Evolutionary conservation across 1,140 invertebrate species (phyloP), one percentile per base, ranked within the genome.

Genomic region (Danaus plexippus): DNA sequence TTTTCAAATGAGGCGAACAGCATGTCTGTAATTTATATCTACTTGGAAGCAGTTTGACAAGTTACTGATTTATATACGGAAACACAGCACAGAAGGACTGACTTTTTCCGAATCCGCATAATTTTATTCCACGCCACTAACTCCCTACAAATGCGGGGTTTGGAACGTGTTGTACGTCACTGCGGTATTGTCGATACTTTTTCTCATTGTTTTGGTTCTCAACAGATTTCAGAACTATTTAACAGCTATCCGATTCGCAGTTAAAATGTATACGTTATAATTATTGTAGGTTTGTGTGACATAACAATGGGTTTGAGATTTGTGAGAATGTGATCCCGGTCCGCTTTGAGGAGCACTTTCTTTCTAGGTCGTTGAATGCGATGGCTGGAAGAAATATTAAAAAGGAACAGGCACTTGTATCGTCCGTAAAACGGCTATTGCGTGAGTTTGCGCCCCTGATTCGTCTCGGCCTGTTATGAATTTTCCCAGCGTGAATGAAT

Each of bases 381-480:
- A 65, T 64, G 71, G 66, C 69, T 63, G 64, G 71, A 81, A 79
- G 71, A 75, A 81, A 76, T 81, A 81, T 81, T 81, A 81, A 81
- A 81, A 81, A 32, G 79, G 77, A 81, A 70, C 78, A 69, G 74
- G 77, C 67, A 77, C 79, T 81, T 81, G 79, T 79, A 78, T 78
- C 75, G 73, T 66, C 60, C 61, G 72, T 74, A 73, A 71, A 77
- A 75, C 76, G 69, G 69, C 71, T 61, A 74, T 78, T 71, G 65
- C 71, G 74, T 68, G 74, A 66, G 76, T 66, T 79, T 68, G 68
- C 78, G 72, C 75, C 75, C 76, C 66, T 61, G 63, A 64, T 66
- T 57, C 63, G 63, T 61, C 64, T 63, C 61, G 42, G 49, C 41
- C 43, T 52, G 50, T 52, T 51, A 42, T 12, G 13, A 61, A 44